Evolutionary conservation across 2,797 vertebrate genomes (phyloP).

Genomic region (Potorous gilbertii): DNA sequence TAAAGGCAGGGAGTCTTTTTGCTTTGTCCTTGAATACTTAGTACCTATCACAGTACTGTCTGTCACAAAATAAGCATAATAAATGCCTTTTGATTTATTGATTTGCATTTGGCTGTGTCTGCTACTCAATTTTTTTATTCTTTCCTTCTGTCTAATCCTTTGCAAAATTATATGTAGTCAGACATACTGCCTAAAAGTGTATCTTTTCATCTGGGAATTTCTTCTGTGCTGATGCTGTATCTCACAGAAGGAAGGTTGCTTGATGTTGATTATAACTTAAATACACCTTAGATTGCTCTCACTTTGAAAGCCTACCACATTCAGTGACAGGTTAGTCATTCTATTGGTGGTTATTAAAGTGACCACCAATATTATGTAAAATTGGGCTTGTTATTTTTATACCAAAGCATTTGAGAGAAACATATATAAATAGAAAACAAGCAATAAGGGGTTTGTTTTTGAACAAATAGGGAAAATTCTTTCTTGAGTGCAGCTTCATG

Average conservation of each 20-base stretch:
- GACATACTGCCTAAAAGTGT: slow-evolving; percentile 20
- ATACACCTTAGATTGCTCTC: slow-evolving; percentile 35
- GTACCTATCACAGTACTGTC: neutral
- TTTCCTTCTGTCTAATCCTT: slow-evolving; percentile 52
- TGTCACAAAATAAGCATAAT: neutral
- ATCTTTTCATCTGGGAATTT: slow-evolving; percentile 36
- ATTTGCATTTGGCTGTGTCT: neutral
- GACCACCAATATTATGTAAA: slow-evolving; percentile 44
- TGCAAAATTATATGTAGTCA: slow-evolving; percentile 48
- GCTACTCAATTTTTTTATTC: slow-evolving; percentile 37
- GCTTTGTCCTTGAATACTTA: neutral
- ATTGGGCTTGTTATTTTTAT: slow-evolving; percentile 6
- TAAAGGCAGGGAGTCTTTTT: neutral
- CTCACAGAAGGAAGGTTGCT: neutral
- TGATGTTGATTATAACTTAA: slow-evolving; percentile 40
- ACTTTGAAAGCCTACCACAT: slow-evolving; percentile 39
- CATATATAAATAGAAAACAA: slow-evolving; percentile 4
- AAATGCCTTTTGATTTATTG: neutral
- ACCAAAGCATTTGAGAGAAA: slow-evolving; percentile 34
- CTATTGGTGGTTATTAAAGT: slow-evolving; percentile 22
- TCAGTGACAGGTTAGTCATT: slow-evolving; percentile 52
- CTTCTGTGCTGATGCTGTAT: slow-evolving; percentile 32
- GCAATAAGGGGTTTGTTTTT: slow-evolving; percentile 38
- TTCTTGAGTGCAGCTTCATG: neutral
- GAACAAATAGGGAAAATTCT: neutral